These are phyloP conservation scores for Mesoligia furuncula DNA, from an alignment of 2,888 invertebrate species.

Conservation along the genomic window DNA sequence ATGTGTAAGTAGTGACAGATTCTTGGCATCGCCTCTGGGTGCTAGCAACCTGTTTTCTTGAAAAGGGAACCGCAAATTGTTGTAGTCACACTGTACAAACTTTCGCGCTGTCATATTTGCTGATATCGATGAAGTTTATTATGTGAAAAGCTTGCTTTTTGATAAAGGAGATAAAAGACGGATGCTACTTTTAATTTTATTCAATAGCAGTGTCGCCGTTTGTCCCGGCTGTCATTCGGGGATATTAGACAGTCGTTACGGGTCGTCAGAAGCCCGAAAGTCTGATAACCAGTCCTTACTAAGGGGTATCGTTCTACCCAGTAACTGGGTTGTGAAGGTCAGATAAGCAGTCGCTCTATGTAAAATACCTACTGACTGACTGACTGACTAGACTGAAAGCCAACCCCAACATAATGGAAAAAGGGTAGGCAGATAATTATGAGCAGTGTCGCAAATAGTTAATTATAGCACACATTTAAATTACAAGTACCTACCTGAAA, in stretches of 20 bases:
- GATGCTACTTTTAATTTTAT: not conserved
- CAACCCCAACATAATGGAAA: too few species aligned
- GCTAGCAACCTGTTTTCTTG: conserved; percentile 46
- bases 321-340: too few species aligned
- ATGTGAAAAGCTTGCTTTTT: not conserved
- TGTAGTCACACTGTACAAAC: conserved; percentile 27
- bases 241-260: too few species aligned
- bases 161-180: not conserved
- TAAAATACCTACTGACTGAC: too few species aligned
- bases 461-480: not conserved
- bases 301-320: too few species aligned
- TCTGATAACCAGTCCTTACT: too few species aligned
- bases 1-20: conserved; percentile 47
- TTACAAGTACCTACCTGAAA: not conserved
- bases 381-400: too few species aligned
- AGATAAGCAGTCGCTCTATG: too few species aligned
- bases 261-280: too few species aligned
- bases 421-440: too few species aligned
- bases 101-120: conserved; percentile 27
- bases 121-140: conserved; percentile 11
- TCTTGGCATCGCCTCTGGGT: conserved; percentile 49
- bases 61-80: conserved; percentile 43
- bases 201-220: too few species aligned
- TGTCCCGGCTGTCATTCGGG: too few species aligned
- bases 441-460: not conserved